Evolutionary conservation across 2,113 vertebrate species (phyloP), one percentile per base, ranked within the genome.

Genomic region (Rhizomys pruinosus): DNA sequence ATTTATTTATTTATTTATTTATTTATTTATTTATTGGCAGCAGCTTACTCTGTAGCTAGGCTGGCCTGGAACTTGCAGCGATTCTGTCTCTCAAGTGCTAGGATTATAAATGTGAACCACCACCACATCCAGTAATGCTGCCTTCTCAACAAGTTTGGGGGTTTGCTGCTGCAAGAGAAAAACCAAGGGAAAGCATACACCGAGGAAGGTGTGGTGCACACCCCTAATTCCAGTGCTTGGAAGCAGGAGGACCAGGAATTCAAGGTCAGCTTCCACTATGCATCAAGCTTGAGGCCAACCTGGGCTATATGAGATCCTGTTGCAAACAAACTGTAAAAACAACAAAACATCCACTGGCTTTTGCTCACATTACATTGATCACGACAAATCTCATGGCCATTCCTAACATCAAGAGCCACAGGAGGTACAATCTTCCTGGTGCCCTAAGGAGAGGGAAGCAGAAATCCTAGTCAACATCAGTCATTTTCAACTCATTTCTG

Each of bases 361-460:
- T 63, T 82, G 79, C 37, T 69, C 52, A 73, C 27, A 52, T 44
- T 61, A 52, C 20, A 57, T 57, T 57, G 72, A 91, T 84, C 34
- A 47, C n/a, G 91, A 85, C 39, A 82, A 71, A 84, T 79, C 80
- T 81, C 44, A 47, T 39, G 22, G 89, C 66, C 66, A 74, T n/a
- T 82, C 63, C 68, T 44, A 64, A 92, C 34, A 71, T 84, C 32
- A 87, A 87, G 15, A 23, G 44, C 44, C 71, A 87, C 47, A 69
- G 37, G 44, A 85, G 86, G 29, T 37, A 5, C 61, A n/a, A n/a
- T 78, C 73, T 47, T 73, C 42, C 78, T 85, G 25, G 74, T 90
- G n/a, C 89, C 77, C 78, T 82, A 93, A 72, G 73, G 64, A 93
- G 47, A 95, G 57, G 64, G 47, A 95, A 78, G n/a, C 81, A 88